A percentile compares a stretch with the other conserved stretches of the same genome.
Evolutionary conservation across 2,888 invertebrate species (phyloP).

Genomic region (Ferdinandea cuprea): DNA sequence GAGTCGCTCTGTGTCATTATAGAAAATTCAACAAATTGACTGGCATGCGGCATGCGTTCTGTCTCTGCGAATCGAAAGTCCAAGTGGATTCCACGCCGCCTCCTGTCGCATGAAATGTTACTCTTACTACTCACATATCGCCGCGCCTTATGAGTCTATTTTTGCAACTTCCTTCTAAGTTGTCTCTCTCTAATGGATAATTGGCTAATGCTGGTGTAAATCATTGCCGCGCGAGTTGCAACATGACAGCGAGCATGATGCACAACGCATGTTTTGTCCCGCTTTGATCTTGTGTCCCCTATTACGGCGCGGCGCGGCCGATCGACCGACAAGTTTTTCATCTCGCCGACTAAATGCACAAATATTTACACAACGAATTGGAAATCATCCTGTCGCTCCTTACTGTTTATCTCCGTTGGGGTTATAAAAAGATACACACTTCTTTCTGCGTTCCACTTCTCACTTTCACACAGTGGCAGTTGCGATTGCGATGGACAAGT

Average conservation of each 20-base stretch:
- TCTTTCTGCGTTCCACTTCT: too few species aligned
- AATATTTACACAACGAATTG: slow-evolving; percentile 59
- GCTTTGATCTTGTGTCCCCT: slow-evolving; percentile 59
- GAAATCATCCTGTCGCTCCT: slow-evolving; percentile 4
- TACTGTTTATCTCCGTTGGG: not conserved
- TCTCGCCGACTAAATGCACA: slow-evolving; percentile 44
- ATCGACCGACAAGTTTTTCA: slow-evolving; percentile 34
- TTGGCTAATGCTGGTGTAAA: slow-evolving; percentile 73
- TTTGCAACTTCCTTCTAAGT: slow-evolving; percentile 55
- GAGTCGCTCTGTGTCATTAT: slow-evolving; percentile 41
- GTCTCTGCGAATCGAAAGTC: slow-evolving; percentile 59
- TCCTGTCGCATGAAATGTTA: slow-evolving; percentile 18
- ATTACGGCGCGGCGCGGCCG: too few species aligned
- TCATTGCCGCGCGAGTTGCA: slow-evolving; percentile 70
- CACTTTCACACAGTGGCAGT: not conserved
- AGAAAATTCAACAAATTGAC: slow-evolving; percentile 56
- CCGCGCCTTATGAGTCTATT: slow-evolving; percentile 43
- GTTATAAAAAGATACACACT: slow-evolving; percentile 13
- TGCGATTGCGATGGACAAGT: not conserved
- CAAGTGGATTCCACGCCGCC: slow-evolving; percentile 47
- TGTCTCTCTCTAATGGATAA: slow-evolving; percentile 65
- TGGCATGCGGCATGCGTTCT: slow-evolving; percentile 61
- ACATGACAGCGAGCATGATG: slow-evolving; percentile 71
- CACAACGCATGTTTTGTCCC: slow-evolving; percentile 52
- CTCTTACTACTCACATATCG: not conserved